Evolutionary conservation across 2,797 vertebrate species (phyloP), one percentile per base, ranked within the genome.

Genomic region (Sciurus vulgaris): DNA sequence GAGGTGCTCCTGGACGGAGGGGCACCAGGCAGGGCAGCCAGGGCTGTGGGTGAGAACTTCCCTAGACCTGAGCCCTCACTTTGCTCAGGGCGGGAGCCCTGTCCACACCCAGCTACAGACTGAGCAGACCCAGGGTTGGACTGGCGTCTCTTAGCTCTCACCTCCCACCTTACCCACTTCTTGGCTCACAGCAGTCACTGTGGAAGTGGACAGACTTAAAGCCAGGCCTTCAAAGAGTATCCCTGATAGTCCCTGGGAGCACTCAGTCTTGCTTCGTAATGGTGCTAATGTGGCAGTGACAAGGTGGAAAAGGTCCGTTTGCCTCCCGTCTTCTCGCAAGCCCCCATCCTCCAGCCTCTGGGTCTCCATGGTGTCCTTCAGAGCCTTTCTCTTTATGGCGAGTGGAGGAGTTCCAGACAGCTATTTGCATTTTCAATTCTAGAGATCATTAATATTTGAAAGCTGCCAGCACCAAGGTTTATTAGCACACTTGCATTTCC

Each of bases 381-480:
- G 94, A 96, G 83, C 72, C 86, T 78, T 96, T 94, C 78, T 92
- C 77, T 83, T 96, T 95, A 95, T 93, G 78, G 82, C 89, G 90
- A 73, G 38, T 89, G 67, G 90, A 96, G 79, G 95, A 84, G 35
- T 95, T 96, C 30, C 94, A 96, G 83, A 88, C 83, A 94, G 86
- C 92, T 86, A 97, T 97, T 96, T 98, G 95, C 96, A 96, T 93
- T 97, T 96, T 95, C 92, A 96, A 82, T 93, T 96, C 94, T 96
- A 94, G 93, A 97, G 95, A 94, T 95, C 94, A 78, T 96, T 93
- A 96, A 94, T 97, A 93, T 97, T 97, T 97, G 92, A 97, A 78
- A 92, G 51, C 86, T 82, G 49, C 79, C 76, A 87, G 91, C 88
- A 44, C 90, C 56, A 20, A 8, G n/a, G 88, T 77, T 96, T 97